Conservation (phyloP, 2,113 vertebrate genomes). For the Pollachius pollachius region DNA sequence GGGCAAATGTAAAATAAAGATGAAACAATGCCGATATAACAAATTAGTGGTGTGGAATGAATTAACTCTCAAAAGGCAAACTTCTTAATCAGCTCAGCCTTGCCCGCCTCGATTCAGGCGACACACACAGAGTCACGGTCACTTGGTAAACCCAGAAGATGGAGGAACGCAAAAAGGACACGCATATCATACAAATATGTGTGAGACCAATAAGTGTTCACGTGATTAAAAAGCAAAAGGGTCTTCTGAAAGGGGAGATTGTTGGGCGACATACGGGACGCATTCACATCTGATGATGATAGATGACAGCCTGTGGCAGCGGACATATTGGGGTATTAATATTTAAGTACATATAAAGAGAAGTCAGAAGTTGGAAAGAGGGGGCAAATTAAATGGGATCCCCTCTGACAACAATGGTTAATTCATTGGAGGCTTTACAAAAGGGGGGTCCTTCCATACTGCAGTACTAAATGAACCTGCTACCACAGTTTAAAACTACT, state of each 20-base stretch:
- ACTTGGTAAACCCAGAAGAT: slow-evolving; percentile 48
- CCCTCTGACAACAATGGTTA: slow-evolving; percentile 61
- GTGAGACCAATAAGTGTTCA: slow-evolving; percentile 44
- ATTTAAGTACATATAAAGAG: slow-evolving; percentile 62
- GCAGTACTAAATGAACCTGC: not conserved
- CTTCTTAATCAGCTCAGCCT: slow-evolving; percentile 73
- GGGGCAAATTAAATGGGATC: slow-evolving; percentile 50
- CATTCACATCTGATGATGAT: slow-evolving; percentile 41
- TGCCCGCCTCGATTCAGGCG: slow-evolving; percentile 41
- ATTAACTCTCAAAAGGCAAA: slow-evolving; percentile 71
- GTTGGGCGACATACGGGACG: slow-evolving; percentile 46
- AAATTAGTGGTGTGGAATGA: slow-evolving; percentile 68
- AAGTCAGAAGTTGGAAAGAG: slow-evolving; percentile 58
- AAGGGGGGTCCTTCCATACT: not conserved
- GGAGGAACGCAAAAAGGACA: slow-evolving; percentile 44
- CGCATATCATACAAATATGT: slow-evolving; percentile 31
- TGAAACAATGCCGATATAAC: slow-evolving; percentile 64
- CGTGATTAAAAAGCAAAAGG: slow-evolving; percentile 52
- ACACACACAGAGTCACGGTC: slow-evolving; percentile 45
- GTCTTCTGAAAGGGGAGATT: slow-evolving; percentile 39
- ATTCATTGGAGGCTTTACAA: slow-evolving; percentile 48
- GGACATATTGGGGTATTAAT: slow-evolving; percentile 72
- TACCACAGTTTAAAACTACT: not conserved
- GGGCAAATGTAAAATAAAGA: slow-evolving; percentile 58
- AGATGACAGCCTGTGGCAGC: slow-evolving; percentile 56